Conservation (phyloP, 2,113 vertebrate species). For the Columba livia region DNA sequence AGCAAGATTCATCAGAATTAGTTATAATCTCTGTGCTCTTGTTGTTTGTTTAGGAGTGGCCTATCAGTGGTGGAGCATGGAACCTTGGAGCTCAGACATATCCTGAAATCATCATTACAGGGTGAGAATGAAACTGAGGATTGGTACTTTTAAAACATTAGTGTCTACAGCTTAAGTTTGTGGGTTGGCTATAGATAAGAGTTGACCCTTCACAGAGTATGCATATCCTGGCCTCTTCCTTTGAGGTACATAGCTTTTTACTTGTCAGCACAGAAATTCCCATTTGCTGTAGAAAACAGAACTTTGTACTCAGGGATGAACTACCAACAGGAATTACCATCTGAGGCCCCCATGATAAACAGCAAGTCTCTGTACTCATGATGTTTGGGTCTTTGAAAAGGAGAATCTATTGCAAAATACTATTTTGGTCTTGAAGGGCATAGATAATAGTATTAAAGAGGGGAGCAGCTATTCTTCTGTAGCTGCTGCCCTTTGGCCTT, state of each 20-base stretch:
- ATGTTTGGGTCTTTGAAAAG: not conserved
- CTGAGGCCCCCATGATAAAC: not conserved
- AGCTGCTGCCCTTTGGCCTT: not conserved
- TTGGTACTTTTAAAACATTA: constrained; percentile 1
- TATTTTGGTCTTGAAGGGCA: not conserved
- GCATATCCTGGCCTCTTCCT: not conserved
- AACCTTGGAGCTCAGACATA: constrained; percentile 92
- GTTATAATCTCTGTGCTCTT: not conserved
- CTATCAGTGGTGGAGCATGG: constrained; percentile 92
- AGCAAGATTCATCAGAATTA: not conserved
- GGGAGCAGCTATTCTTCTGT: not conserved
- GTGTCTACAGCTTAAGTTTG: not conserved
- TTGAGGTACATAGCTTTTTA: not conserved
- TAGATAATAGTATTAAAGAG: not conserved
- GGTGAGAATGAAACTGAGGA: constrained; percentile 79
- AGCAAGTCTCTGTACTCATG: not conserved
- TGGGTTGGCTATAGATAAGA: not conserved
- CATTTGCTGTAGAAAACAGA: not conserved
- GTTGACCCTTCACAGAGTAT: not conserved
- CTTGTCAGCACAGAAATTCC: not conserved
- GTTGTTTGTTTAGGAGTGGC: constrained; percentile 89
- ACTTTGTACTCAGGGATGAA: not conserved
- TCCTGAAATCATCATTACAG: constrained; percentile 97
- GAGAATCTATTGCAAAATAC: not conserved
- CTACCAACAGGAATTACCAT: not conserved